Evolutionary conservation across 2,797 vertebrate species (phyloP), one percentile per base, ranked within the genome.

Genomic region (Sebastes iracundus): DNA sequence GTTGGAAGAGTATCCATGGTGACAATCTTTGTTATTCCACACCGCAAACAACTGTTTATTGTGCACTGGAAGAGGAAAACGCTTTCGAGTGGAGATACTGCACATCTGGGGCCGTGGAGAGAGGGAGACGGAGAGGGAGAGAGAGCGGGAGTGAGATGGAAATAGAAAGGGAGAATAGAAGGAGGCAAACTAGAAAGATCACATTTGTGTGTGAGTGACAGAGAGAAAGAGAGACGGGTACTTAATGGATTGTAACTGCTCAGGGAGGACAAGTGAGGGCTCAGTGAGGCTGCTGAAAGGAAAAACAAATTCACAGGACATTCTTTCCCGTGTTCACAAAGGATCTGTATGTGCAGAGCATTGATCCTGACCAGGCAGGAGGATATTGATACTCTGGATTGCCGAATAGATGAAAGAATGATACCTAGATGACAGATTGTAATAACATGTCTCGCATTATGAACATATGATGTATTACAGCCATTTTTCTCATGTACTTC

Each of bases 11-110:
- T 94, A 89, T 92, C 94, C 93, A 94, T 94, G 92, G 90, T 53
- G 82, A 95, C 90, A 88, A 92, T 93, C 91, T 93, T 93, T 94
- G 92, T 94, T 92, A 92, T 92, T 87, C 87, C 75, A 87, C 79
- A 65, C 69, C 7, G 77, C 82, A 91, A 94, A 94, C 86, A 89
- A 90, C 86, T 88, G 91, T 85, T 90, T 88, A 92, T 94, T 92
- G 91, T 92, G 65, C 61, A 65, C 70, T 71, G 64, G 64, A 80
- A 81, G 73, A 86, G 87, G 62, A 71, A 77, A 87, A 73, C 0
- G 77, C 88, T 84, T 92, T 91, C 69, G 84, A 89, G 72, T 63
- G 42, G 82, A 83, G 80, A 86, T 61, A 46, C 72, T 67, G 85
- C 87, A 90, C 90, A 93, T 92, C 89, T 93, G 88, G 89, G 80